Conservation (phyloP, 2,797 vertebrate species). For the Bryconaethiops microstoma region DNA sequence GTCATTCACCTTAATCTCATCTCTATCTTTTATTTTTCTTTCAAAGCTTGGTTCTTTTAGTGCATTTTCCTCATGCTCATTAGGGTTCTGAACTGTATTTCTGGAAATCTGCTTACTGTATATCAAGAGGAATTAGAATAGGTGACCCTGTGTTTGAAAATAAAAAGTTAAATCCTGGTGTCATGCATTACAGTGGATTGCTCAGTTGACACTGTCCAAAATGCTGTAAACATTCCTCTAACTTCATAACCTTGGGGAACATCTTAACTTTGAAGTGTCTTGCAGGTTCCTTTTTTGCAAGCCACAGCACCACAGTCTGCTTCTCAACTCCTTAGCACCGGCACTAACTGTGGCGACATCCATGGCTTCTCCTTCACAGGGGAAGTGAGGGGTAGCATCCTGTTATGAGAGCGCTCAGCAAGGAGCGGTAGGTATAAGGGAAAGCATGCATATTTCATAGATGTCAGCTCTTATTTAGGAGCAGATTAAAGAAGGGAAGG, state of each 20-base stretch:
- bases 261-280: slow-evolving; percentile 19
- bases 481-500: slow-evolving; percentile 49
- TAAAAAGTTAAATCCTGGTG: neutral
- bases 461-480: slow-evolving; percentile 58
- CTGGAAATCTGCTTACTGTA: neutral
- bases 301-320: neutral
- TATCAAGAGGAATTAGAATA: neutral
- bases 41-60: neutral
- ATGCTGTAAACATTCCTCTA: neutral
- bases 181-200: neutral
- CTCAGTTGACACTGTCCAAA: neutral
- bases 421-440: slow-evolving; percentile 27
- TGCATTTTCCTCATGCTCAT: neutral
- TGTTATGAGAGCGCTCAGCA: slow-evolving; percentile 31
- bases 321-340: neutral
- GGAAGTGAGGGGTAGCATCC: slow-evolving; percentile 43
- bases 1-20: neutral
- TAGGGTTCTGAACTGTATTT: neutral
- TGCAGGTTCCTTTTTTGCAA: slow-evolving; percentile 4
- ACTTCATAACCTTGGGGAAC: neutral
- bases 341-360: slow-evolving; percentile 28
- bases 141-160: neutral
- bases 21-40: neutral
- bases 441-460: slow-evolving; percentile 60
- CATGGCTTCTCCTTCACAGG: slow-evolving; percentile 23